phyloP scores from a whole-genome alignment of 2,113 vertebrate genomes.

The Ammodramus savannarum region DNA sequence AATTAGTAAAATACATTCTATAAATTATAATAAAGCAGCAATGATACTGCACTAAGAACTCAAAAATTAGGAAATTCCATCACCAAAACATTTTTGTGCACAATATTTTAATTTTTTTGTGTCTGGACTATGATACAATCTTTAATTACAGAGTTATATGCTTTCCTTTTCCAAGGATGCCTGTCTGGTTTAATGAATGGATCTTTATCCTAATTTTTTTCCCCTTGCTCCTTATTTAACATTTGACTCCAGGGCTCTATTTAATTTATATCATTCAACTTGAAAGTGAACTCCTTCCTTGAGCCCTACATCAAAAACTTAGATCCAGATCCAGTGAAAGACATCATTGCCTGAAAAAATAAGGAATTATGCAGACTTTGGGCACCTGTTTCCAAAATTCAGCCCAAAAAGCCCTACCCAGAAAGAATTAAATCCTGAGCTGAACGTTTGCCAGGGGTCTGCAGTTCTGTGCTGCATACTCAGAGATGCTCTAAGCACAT shows the following conservation, averaged over 20 bases:
- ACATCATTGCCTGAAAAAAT: background rate
- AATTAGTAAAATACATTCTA: background rate
- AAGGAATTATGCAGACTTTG: background rate
- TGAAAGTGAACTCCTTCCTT: background rate
- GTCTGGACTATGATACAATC: background rate
- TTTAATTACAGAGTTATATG: conserved; percentile 17
- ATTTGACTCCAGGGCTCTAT: background rate
- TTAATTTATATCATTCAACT: background rate
- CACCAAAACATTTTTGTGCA: background rate
- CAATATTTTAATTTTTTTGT: background rate
- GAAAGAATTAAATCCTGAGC: background rate
- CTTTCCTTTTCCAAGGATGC: background rate
- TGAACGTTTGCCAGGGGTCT: background rate
- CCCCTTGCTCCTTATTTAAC: background rate
- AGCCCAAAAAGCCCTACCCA: background rate
- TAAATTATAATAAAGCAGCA: background rate
- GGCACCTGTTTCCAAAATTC: background rate
- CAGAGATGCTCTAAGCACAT: background rate
- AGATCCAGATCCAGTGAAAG: background rate
- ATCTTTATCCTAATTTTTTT: background rate
- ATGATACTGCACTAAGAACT: background rate
- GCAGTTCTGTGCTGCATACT: background rate
- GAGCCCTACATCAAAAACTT: background rate
- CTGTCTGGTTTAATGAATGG: background rate
- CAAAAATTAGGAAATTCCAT: background rate